Conservation (phyloP, 1,140 invertebrate genomes). For the Plectrocnemia conspersa region DNA sequence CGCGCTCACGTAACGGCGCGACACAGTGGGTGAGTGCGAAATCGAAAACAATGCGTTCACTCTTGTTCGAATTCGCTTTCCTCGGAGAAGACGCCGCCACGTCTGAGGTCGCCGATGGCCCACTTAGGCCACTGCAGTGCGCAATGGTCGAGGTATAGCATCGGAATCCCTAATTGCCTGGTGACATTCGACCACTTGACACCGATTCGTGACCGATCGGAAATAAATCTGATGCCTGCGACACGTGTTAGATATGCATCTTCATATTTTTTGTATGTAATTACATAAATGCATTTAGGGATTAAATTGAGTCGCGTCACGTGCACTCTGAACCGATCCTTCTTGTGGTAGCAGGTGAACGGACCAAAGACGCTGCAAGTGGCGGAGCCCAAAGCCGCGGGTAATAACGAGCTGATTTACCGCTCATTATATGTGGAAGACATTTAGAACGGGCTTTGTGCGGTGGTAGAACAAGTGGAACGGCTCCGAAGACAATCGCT, state of each 20-base stretch:
- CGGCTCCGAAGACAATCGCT: too few species aligned
- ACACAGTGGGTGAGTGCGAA: slow-evolving; percentile 9
- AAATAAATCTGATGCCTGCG: background rate
- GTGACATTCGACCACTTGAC: slow-evolving; percentile 27
- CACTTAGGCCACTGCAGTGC: slow-evolving; percentile 31
- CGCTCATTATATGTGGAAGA: too few species aligned
- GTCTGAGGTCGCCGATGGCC: slow-evolving; percentile 16
- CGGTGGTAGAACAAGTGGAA: too few species aligned
- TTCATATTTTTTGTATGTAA: background rate
- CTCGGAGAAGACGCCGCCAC: background rate
- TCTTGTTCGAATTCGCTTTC: slow-evolving; percentile 17
- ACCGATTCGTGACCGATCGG: too few species aligned
- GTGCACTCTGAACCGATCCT: too few species aligned
- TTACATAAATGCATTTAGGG: too few species aligned
- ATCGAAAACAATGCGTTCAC: slow-evolving; percentile 29
- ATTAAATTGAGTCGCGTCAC: too few species aligned
- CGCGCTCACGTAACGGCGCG: background rate
- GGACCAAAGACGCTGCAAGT: too few species aligned
- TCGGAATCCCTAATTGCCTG: slow-evolving; percentile 27
- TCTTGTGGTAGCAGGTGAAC: too few species aligned
- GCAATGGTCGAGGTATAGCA: slow-evolving; percentile 23
- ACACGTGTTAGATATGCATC: background rate
- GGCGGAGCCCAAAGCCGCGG: too few species aligned
- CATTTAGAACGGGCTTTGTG: too few species aligned
- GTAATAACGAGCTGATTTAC: too few species aligned